phyloP scores from a whole-genome alignment of 1,140 invertebrate species.

The Cheumatopsyche charites region DNA sequence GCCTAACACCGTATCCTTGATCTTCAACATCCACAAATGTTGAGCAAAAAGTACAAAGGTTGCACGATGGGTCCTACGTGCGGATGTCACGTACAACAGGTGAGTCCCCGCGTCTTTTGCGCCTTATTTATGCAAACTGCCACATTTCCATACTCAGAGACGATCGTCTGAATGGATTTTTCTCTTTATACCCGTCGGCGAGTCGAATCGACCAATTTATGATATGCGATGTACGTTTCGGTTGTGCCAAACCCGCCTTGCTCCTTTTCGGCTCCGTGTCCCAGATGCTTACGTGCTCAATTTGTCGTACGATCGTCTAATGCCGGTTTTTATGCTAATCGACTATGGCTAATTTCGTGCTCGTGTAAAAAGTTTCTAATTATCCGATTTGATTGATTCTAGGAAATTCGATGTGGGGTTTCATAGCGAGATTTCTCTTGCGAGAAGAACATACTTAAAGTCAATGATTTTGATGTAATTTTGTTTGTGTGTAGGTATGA shows the following conservation, averaged over 20 bases:
- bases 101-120: slow-evolving; percentile 1
- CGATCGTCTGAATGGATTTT: not conserved
- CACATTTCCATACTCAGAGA: slow-evolving; percentile 1
- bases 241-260: not conserved
- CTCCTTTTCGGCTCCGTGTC: not conserved
- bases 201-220: not conserved
- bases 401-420: too few species aligned
- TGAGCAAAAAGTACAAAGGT: too few species aligned
- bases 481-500: too few species aligned
- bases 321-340: not conserved
- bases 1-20: too few species aligned
- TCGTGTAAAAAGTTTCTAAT: not conserved
- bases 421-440: too few species aligned
- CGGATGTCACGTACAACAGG: slow-evolving; percentile 1
- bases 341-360: not conserved
- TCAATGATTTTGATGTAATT: too few species aligned
- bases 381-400: too few species aligned
- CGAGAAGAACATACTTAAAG: too few species aligned
- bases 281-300: not conserved
- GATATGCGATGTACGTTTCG: not conserved
- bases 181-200: too few species aligned
- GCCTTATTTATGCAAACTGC: slow-evolving; percentile 15
- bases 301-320: not conserved
- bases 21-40: too few species aligned
- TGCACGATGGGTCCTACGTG: slow-evolving; percentile 1